Percentiles rank a stretch among this genome's conserved stretches.
Conservation (phyloP, 1,140 invertebrate genomes). For the Aphidius gifuensis region DNA sequence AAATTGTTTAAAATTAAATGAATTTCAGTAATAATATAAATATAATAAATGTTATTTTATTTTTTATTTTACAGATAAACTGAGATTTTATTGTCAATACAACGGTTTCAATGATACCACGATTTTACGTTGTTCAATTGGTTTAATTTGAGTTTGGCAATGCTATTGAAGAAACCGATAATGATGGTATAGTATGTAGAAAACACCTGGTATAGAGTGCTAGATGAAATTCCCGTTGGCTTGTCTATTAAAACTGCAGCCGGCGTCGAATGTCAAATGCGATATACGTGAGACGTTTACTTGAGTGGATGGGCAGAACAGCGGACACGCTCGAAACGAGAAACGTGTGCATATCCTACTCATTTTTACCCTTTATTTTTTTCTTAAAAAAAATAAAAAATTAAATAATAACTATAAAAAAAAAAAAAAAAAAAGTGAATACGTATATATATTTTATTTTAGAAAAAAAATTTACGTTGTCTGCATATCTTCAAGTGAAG, state of each 20-base stretch:
- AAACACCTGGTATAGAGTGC: neutral
- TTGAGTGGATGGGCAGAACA: constrained; percentile 11
- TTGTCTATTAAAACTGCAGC: constrained; percentile 22
- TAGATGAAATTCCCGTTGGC: constrained; percentile 18
- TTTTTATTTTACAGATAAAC: too few relatives aligned
- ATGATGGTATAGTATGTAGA: constrained; percentile 6
- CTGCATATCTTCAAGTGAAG: too few relatives aligned
- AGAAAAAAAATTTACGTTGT: too few relatives aligned
- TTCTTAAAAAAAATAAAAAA: neutral
- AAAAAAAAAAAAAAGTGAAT: too few relatives aligned
- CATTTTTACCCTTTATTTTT: constrained; percentile 6
- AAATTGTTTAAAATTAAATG: too few relatives aligned
- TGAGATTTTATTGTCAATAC: too few relatives aligned
- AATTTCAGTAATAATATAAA: too few relatives aligned
- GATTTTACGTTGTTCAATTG: neutral
- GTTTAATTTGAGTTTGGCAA: constrained; percentile 6
- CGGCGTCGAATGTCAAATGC: constrained; percentile 23
- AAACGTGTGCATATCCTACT: constrained; percentile 11
- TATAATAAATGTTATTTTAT: too few relatives aligned
- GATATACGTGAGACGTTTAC: constrained; percentile 19
- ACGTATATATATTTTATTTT: too few relatives aligned
- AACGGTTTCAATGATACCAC: too few relatives aligned
- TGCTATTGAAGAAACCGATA: constrained; percentile 7
- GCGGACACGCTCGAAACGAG: constrained; percentile 10
- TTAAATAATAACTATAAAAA: too few relatives aligned